phyloP scores from a whole-genome alignment of 1,140 invertebrate species.

The Drosophila sechellia region DNA sequence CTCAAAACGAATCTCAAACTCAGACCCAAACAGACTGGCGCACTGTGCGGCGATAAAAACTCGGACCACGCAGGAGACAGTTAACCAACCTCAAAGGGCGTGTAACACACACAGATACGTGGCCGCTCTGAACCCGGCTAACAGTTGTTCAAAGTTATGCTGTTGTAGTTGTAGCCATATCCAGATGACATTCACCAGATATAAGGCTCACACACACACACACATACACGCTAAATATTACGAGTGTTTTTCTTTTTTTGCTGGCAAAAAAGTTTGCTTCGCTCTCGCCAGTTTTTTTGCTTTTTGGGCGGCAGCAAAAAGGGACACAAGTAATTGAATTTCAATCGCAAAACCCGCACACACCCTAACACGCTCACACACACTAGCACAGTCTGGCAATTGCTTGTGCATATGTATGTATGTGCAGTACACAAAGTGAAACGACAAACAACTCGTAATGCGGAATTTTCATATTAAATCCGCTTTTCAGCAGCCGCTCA shows the following conservation, averaged over 20 bases:
- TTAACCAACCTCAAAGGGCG: conserved; percentile 72
- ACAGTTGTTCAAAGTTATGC: conserved; percentile 74
- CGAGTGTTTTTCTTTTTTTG: conserved; percentile 12
- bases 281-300: conserved; percentile 11
- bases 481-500: conserved; percentile 71
- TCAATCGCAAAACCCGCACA: conserved; percentile 71
- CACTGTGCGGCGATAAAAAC: conserved; percentile 68
- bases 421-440: conserved; percentile 64
- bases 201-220: conserved; percentile 68
- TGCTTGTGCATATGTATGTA: conserved; percentile 36
- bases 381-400: conserved; percentile 23
- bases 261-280: conserved; percentile 56
- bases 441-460: conserved; percentile 80
- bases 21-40: conserved; percentile 47
- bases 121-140: conserved; percentile 4
- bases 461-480: conserved; percentile 82
- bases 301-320: conserved; percentile 65
- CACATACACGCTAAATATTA: conserved; percentile 39
- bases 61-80: conserved; percentile 60
- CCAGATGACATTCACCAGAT: conserved; percentile 78
- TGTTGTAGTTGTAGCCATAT: conserved; percentile 46
- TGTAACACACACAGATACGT: conserved; percentile 12
- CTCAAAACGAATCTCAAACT: conserved; percentile 7
- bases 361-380: conserved; percentile 8
- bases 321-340: conserved; percentile 82